A percentile compares a stretch with the other conserved stretches of the same genome.
Conservation (phyloP, 2,113 vertebrate genomes). For the Cinclus cinclus region DNA sequence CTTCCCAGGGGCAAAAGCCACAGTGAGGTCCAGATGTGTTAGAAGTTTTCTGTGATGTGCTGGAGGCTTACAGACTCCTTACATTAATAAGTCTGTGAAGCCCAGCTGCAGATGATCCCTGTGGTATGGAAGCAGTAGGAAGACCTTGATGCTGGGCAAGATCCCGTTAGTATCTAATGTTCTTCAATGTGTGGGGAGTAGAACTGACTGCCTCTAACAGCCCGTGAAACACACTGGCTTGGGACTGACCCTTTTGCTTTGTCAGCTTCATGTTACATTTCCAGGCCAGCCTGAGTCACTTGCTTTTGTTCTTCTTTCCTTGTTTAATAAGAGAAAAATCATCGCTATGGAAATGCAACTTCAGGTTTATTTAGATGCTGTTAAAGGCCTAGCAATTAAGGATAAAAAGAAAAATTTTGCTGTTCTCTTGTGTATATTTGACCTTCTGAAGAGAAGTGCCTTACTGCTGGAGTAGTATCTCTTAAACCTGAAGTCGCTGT, state of each 20-base stretch:
- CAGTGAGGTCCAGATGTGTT: not conserved
- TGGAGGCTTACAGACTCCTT: not conserved
- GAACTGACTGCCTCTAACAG: not conserved
- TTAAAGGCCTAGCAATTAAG: not conserved
- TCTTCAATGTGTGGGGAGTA: not conserved
- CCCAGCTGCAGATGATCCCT: not conserved
- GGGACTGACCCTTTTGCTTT: not conserved
- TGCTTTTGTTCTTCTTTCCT: constrained; percentile 35
- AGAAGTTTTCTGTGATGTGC: not conserved
- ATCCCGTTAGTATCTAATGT: not conserved
- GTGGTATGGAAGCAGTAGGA: not conserved
- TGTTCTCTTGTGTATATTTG: not conserved
- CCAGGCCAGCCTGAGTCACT: constrained; percentile 56
- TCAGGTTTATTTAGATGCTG: constrained; percentile 41
- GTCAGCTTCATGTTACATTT: constrained; percentile 21
- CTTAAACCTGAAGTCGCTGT: constrained; percentile 48
- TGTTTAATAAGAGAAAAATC: not conserved
- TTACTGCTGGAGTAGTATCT: not conserved
- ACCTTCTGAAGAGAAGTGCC: not conserved
- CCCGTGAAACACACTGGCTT: constrained; percentile 19
- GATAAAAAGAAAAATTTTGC: not conserved
- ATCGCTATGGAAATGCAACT: constrained; percentile 23
- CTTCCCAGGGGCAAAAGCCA: not conserved
- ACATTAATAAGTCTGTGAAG: not conserved
- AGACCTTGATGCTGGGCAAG: not conserved